Conservation (phyloP, 2,113 vertebrate genomes). For the Aptenodytes forsteri region DNA sequence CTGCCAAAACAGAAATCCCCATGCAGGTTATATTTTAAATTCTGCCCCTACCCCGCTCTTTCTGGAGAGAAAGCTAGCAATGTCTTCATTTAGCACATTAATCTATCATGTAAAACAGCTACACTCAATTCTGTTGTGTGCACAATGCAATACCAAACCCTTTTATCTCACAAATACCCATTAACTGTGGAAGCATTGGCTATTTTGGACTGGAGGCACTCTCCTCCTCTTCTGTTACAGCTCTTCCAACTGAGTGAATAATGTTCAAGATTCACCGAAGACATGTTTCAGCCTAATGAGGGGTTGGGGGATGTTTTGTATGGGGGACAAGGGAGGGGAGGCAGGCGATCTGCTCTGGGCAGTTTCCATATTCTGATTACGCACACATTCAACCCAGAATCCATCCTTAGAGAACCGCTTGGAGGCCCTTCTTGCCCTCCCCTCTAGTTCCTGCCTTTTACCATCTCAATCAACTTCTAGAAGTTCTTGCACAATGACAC, state of each 20-base stretch:
- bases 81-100: not conserved
- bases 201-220: not conserved
- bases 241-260: not conserved
- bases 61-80: not conserved
- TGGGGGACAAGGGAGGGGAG: not conserved
- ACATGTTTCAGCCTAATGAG: not conserved
- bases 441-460: not conserved
- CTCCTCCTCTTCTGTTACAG: not conserved
- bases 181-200: not conserved
- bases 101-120: not conserved
- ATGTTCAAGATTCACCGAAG: not conserved
- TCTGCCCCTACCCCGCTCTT: not conserved
- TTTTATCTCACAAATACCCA: not conserved
- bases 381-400: not conserved
- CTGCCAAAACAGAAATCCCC: not conserved
- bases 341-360: not conserved
- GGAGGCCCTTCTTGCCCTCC: not conserved
- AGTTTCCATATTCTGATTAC: not conserved
- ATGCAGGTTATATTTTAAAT: not conserved
- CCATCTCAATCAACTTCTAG: not conserved
- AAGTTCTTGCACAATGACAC: not conserved
- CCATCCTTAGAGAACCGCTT: not conserved
- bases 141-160: not conserved
- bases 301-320: not conserved
- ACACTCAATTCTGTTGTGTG: not conserved